A percentile compares a stretch with the other conserved stretches of the same genome.
Evolutionary conservation across 1,140 invertebrate species (phyloP).

Genomic region (Ruditapes philippinarum): DNA sequence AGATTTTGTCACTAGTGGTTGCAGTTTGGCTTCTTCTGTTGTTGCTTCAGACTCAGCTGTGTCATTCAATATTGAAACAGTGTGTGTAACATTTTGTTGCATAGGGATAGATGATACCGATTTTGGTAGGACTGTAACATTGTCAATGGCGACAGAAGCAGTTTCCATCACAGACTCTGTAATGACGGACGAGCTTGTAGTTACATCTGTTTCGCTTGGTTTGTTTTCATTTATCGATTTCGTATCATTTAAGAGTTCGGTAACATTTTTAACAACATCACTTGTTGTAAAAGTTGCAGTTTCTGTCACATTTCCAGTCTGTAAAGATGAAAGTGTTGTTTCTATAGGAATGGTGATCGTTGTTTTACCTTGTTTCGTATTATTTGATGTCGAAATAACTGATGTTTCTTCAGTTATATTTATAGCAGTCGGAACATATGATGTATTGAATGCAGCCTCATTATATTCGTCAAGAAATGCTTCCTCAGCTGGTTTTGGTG

Average conservation of each 20-base stretch:
- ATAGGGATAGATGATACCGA: background rate
- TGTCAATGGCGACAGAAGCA: background rate
- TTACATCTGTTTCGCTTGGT: background rate
- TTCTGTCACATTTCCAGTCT: background rate
- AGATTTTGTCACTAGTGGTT: too few relatives aligned
- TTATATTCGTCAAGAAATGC: slow-evolving; percentile 19
- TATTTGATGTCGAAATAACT: background rate
- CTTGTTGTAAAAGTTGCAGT: too few relatives aligned
- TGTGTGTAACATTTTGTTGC: background rate
- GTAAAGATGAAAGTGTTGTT: background rate
- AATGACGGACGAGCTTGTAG: background rate
- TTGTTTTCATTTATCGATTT: background rate
- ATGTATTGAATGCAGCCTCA: slow-evolving; percentile 7
- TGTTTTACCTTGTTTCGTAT: background rate
- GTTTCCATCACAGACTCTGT: background rate
- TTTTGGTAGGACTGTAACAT: background rate
- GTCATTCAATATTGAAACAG: background rate
- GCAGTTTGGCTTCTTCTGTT: background rate
- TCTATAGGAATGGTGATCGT: background rate
- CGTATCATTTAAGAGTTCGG: too few relatives aligned
- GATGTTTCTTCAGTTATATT: slow-evolving; percentile 32
- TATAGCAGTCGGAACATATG: background rate
- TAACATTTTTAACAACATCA: too few relatives aligned
- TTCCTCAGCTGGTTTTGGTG: background rate
- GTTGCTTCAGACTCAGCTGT: background rate